These are phyloP conservation scores for Tenthredo scrophulariae DNA, from an alignment of 2,888 invertebrate genomes.

Conservation along the genomic window DNA sequence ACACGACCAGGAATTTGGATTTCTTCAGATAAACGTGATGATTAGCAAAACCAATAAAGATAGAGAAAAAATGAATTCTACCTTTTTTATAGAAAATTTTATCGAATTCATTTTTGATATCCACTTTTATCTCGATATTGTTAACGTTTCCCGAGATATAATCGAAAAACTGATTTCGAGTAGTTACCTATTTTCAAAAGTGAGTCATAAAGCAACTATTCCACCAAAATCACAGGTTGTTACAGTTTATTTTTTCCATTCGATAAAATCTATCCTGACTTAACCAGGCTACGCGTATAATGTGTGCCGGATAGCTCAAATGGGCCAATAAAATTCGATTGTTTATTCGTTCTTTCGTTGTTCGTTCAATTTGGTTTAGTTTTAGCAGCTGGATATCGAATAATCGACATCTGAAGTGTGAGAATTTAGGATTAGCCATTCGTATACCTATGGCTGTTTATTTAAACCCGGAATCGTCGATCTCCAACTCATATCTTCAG, in stretches of 20 bases:
- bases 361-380: background rate
- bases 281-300: background rate
- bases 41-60: background rate
- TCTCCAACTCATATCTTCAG: background rate
- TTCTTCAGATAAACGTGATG: too few relatives aligned
- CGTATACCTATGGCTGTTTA: background rate
- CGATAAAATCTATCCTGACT: background rate
- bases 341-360: background rate
- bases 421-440: background rate
- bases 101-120: background rate
- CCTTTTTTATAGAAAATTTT: background rate
- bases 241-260: background rate
- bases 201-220: too few relatives aligned
- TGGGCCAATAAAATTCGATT: background rate
- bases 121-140: background rate
- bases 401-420: background rate
- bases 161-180: background rate
- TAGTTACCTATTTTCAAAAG: too few relatives aligned
- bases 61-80: background rate
- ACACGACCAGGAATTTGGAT: accelerated
- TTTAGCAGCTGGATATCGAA: background rate
- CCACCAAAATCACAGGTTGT: too few relatives aligned
- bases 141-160: background rate
- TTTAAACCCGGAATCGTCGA: background rate
- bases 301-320: background rate